A percentile compares a stretch with the other conserved stretches of the same genome.
Conservation (phyloP, 2,113 vertebrate species). For the Aldabrachelys gigantea region DNA sequence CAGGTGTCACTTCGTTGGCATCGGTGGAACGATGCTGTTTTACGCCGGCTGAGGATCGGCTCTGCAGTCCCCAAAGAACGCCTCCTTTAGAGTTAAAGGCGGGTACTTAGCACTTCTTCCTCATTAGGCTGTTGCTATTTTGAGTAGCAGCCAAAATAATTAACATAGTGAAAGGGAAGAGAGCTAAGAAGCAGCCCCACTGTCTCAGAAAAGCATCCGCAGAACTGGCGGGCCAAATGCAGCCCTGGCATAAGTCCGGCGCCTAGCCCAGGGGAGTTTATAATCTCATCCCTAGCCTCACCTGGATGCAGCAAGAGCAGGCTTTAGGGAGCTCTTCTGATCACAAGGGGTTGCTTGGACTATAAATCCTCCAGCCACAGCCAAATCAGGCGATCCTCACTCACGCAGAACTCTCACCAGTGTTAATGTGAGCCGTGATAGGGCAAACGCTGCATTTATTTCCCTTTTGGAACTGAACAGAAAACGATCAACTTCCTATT, state of each 20-base stretch:
- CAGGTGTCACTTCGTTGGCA: accelerated
- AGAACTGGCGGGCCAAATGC: conserved; percentile 39
- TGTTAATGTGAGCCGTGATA: not conserved
- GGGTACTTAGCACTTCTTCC: conserved; percentile 9
- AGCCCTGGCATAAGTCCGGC: not conserved
- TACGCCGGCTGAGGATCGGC: not conserved
- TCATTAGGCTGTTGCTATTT: conserved; percentile 1
- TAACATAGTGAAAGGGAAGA: not conserved
- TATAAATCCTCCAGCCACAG: not conserved
- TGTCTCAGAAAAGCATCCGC: conserved; percentile 38
- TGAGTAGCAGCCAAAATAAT: conserved; percentile 50
- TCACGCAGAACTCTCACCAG: not conserved
- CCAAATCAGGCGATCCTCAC: not conserved
- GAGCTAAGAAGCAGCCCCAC: conserved; percentile 35
- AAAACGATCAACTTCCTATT: not conserved
- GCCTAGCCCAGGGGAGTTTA: not conserved
- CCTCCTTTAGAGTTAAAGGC: accelerated
- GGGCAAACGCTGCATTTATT: not conserved
- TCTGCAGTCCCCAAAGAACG: not conserved
- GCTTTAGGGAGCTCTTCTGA: not conserved
- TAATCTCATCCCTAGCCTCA: not conserved
- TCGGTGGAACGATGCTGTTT: not conserved
- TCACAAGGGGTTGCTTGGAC: not conserved
- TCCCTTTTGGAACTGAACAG: not conserved
- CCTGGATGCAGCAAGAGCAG: accelerated